Evolutionary conservation across 2,797 vertebrate species (phyloP).

Genomic region (Alouatta caraya): DNA sequence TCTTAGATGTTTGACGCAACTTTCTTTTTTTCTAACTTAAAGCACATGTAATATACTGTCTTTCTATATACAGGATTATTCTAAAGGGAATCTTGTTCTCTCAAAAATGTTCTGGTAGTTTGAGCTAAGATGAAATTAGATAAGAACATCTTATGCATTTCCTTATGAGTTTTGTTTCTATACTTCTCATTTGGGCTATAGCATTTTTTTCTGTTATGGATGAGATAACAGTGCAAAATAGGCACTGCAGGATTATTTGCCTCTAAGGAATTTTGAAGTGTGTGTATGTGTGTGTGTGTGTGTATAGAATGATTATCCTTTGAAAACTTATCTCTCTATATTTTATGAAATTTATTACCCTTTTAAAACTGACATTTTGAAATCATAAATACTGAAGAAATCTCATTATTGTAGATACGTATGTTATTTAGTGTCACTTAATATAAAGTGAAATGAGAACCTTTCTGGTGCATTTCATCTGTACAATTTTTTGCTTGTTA

Average conservation of each 20-base stretch:
- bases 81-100: not conserved
- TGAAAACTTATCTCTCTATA: not conserved
- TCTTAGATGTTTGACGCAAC: not conserved
- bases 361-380: not conserved
- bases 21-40: not conserved
- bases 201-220: not conserved
- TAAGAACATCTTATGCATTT: not conserved
- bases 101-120: conserved; percentile 26
- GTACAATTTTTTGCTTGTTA: not conserved
- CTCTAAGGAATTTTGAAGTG: not conserved
- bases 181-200: not conserved
- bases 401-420: not conserved
- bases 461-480: not conserved
- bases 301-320: not conserved
- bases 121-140: not conserved
- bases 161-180: not conserved
- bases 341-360: not conserved
- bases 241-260: not conserved
- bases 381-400: not conserved
- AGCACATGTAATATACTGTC: not conserved
- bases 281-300: not conserved
- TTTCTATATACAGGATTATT: not conserved
- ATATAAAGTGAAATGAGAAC: not conserved
- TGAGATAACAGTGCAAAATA: not conserved
- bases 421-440: not conserved